Evolutionary conservation across 2,797 vertebrate genomes (phyloP).

Genomic region (Acridotheres tristis): DNA sequence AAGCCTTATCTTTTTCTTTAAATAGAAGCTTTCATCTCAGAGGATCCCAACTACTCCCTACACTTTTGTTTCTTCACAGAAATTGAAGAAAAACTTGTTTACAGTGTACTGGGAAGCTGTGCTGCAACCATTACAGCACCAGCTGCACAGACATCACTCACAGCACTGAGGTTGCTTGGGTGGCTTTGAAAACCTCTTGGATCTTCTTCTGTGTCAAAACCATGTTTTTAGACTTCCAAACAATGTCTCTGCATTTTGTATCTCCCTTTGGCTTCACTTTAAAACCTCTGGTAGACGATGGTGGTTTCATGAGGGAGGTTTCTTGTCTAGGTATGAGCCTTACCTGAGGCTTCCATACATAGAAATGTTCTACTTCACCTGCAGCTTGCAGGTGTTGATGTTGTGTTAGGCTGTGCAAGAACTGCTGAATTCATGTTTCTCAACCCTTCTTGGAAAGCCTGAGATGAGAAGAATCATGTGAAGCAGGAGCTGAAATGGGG

Average conservation of each 20-base stretch:
- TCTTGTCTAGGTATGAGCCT: not conserved
- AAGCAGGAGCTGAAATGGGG: not conserved
- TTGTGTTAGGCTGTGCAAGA: not conserved
- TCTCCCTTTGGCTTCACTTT: not conserved
- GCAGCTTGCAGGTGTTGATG: not conserved
- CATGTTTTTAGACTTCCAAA: not conserved
- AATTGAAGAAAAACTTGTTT: not conserved
- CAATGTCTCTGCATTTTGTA: not conserved
- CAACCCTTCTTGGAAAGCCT: not conserved
- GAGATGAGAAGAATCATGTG: not conserved
- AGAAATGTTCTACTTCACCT: not conserved
- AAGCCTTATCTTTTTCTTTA: slow-evolving; percentile 34
- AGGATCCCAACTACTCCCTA: slow-evolving; percentile 21
- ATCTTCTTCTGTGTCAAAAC: not conserved
- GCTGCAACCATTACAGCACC: not conserved
- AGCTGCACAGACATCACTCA: rapidly evolving
- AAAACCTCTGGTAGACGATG: not conserved
- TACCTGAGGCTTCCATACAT: not conserved
- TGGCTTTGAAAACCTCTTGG: not conserved
- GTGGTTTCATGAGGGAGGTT: not conserved
- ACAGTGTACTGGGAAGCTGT: not conserved
- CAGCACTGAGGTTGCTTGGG: rapidly evolving
- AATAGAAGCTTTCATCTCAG: slow-evolving; percentile 34
- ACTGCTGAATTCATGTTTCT: not conserved
- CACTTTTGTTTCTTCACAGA: slow-evolving; percentile 23